Percentiles rank a stretch among this genome's conserved stretches.
These are phyloP conservation scores for Aplochiton taeniatus DNA, from an alignment of 2,797 vertebrate genomes.

Conservation along the genomic window DNA sequence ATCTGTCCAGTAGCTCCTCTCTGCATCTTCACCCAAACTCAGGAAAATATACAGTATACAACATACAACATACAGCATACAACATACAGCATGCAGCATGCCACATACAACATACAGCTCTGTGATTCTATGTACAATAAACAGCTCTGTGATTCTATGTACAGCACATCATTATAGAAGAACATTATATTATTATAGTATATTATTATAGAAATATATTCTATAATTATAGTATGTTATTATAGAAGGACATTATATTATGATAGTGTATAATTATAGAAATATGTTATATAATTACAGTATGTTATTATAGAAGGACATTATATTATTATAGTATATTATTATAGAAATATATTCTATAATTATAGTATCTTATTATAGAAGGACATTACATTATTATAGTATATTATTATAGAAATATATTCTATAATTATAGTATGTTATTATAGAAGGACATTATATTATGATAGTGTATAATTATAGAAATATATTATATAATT, in stretches of 20 bases:
- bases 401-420: too few relatives aligned
- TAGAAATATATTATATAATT: too few relatives aligned
- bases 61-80: not conserved
- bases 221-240: not conserved
- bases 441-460: too few relatives aligned
- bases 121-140: not conserved
- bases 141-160: not conserved
- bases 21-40: constrained; percentile 83
- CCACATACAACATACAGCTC: not conserved
- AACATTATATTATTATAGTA: too few relatives aligned
- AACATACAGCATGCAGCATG: not conserved
- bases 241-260: too few relatives aligned
- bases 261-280: too few relatives aligned
- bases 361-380: too few relatives aligned
- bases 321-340: too few relatives aligned
- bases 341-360: not conserved
- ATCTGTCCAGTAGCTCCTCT: constrained; percentile 89
- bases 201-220: constrained; percentile 17
- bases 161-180: not conserved
- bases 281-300: too few relatives aligned
- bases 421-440: too few relatives aligned
- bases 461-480: too few relatives aligned
- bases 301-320: too few relatives aligned
- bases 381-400: not conserved
- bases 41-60: constrained; percentile 58